Percentiles rank a stretch among this genome's conserved stretches.
Conservation (phyloP, 2,888 invertebrate genomes). For the Glaucopsyche alexis region DNA sequence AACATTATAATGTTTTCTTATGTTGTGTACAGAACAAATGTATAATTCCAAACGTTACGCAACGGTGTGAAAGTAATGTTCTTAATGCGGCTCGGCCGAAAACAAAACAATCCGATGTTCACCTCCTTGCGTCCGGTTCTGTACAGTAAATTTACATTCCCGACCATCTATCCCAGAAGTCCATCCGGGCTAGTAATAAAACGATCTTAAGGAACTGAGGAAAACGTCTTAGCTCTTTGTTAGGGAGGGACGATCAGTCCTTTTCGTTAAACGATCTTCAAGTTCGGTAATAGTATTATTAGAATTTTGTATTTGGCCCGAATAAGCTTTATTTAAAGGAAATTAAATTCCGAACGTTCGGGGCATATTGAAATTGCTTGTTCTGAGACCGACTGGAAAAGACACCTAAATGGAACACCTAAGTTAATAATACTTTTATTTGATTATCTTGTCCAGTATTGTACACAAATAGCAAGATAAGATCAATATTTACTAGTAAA, state of each 20-base stretch:
- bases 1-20: no score
- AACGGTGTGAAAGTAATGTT: constrained; percentile 51
- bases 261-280: constrained; percentile 41
- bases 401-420: neutral
- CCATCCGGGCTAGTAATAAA: constrained; percentile 78
- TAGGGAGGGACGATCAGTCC: constrained; percentile 42
- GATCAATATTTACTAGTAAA: no score
- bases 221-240: constrained; percentile 64
- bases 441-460: constrained; percentile 12
- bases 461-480: neutral
- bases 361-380: constrained; percentile 18
- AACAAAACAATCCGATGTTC: constrained; percentile 78
- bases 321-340: constrained; percentile 25
- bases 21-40: no score
- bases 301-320: constrained; percentile 33
- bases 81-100: constrained; percentile 68
- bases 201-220: constrained; percentile 74
- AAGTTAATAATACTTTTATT: neutral
- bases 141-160: constrained; percentile 78
- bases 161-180: constrained; percentile 77
- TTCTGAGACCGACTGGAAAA: neutral
- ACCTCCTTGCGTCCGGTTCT: constrained; percentile 76
- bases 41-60: neutral
- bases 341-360: constrained; percentile 17
- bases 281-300: constrained; percentile 39